Base-by-base conservation (phyloP, 2,113 vertebrate species). In the Chitala chitala region DNA sequence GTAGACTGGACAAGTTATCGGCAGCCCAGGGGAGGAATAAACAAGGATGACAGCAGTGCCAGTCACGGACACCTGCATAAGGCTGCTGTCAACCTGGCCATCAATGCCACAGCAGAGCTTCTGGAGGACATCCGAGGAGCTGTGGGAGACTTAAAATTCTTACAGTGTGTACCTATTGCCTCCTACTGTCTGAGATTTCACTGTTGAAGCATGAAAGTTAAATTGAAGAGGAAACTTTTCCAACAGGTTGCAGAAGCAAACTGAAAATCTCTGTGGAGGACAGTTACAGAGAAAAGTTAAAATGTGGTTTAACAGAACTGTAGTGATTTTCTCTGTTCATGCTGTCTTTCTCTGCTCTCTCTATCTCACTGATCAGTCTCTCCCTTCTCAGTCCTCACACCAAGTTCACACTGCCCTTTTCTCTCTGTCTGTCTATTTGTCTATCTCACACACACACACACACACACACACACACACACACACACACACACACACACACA, bases 1-100 rank as follows among this genome's bases (percentile, higher is more conserved):
- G 22, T 24, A 54, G 90, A 91, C 76, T 76, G 36, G 24, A 88
- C 84, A 0, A 87, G 86, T 73, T 24, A 51, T 31, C 1, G 0
- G 33, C 5, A 26, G 59, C 88, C 89, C 73, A 68, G 44, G 3
- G 86, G 88, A 59, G 88, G 90, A 22, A 89, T 91, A 72, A 87
- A 12, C 79, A 91, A 91, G 80, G 88, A 91, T 10, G 78, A 86
- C 53, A 77, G 78, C 9, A 81, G 24, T 15, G 0, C 78, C 0
- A 73, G 88, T 70, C 89, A 90, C 4, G 0, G 9, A 6, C 76
- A 3, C 7, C 3, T 84, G 33, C 84, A 91, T 24, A 51, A 79
- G 1, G 38, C 78, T 12, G 90, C 90, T 31, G 89, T 89, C 3
- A 61, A 71, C 0, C 8, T 68, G 17, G 89, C 90, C 56, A 81